Base-by-base conservation (phyloP, 2,113 vertebrate genomes). In the Myocastor coypus region DNA sequence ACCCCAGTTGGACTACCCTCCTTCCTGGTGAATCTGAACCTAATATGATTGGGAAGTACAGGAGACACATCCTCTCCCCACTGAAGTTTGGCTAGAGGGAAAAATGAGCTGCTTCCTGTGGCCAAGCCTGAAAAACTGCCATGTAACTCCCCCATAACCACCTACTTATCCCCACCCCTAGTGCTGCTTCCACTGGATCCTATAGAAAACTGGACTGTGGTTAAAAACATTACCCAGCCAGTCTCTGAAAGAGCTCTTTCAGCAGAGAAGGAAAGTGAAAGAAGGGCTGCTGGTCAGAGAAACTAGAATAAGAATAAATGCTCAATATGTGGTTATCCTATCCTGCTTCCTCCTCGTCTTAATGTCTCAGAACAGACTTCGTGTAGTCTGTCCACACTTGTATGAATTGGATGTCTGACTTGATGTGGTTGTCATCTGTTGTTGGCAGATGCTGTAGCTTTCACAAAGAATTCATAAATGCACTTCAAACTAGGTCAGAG, bases 211-310 rank as follows among this genome's bases (percentile, higher is more conserved):
- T 10, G 22, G 20, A 75, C 71, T 75, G 66, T 19, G 37, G 17
- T 75, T 75, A 26, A 75, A 24, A 75, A 24, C 37, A 32, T 81
- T 63, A 83, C 37, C 50, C 55, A 24, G 57, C 63, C 89, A 69
- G 73, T 64, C 80, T 92, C 94, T 75, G 83, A n/a, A 30, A 93
- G 78, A 90, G 34, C 92, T 84, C 7, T 50, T 81, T 94, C 86
- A 86, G 26, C 73, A 68, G 63, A 95, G 94, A 82, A 83, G 50
- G 92, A 94, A 78, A 87, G 57, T 34, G 90, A 88, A 55, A 9
- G 2, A 20, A 59, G 85, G 55, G 77, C 87, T 61, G 13, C 87
- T 87, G 93, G 93, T 40, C 69, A 14, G 82, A 94, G 92, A 82
- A 55, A 30, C 89, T n/a, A 3, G 91, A 78, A 16, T 24, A 42